Conservation (phyloP, 1,140 invertebrate species). For the Potamilus streckersoni region DNA sequence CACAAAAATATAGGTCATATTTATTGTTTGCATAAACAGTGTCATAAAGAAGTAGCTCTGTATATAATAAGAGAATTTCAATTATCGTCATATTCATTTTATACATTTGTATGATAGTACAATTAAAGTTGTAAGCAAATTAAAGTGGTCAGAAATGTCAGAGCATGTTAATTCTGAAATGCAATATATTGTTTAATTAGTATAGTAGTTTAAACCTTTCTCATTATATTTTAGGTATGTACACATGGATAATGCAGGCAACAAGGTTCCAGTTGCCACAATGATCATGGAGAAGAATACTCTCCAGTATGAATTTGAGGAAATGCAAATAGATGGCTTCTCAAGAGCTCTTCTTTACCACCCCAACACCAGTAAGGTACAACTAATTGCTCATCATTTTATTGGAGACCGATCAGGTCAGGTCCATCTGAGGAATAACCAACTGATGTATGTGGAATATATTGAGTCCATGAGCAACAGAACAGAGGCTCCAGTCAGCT, state of each 20-base stretch:
- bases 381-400: slow-evolving; percentile 42
- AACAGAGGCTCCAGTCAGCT: slow-evolving; percentile 56
- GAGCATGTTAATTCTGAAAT: too few relatives aligned
- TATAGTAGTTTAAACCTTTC: not conserved
- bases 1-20: too few relatives aligned
- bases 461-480: slow-evolving; percentile 54
- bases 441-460: slow-evolving; percentile 45
- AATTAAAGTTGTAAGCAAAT: too few relatives aligned
- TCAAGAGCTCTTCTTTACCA: slow-evolving; percentile 49
- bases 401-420: slow-evolving; percentile 54
- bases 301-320: slow-evolving; percentile 49
- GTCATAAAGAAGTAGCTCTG: too few relatives aligned
- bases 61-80: too few relatives aligned
- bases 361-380: slow-evolving; percentile 26
- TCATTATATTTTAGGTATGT: slow-evolving; percentile 30
- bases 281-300: slow-evolving; percentile 51
- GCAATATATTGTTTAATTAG: too few relatives aligned
- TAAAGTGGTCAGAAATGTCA: too few relatives aligned
- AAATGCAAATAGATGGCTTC: slow-evolving; percentile 48
- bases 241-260: slow-evolving; percentile 51
- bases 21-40: too few relatives aligned
- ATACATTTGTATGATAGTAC: too few relatives aligned
- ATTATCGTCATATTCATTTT: too few relatives aligned
- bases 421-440: slow-evolving; percentile 49
- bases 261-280: slow-evolving; percentile 42